Conservation (phyloP, 2,797 vertebrate species). For the Helostoma temminkii region DNA sequence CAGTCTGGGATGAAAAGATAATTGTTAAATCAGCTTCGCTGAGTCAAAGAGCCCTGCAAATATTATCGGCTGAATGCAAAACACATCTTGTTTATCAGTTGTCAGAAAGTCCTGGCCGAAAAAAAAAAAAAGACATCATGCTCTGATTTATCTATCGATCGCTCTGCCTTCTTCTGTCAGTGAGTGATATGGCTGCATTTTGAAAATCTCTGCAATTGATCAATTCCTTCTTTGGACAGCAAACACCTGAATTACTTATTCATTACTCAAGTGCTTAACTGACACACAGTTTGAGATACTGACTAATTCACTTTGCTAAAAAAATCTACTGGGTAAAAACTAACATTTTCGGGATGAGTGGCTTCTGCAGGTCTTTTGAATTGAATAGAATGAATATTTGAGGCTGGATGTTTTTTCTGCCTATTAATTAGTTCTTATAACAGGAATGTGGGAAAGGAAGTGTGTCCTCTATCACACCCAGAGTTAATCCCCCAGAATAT, state of each 20-base stretch:
- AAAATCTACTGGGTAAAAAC: constrained; percentile 58
- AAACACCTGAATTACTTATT: constrained; percentile 74
- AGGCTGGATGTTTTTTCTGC: constrained; percentile 57
- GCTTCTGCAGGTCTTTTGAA: constrained; percentile 62
- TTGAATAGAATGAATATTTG: constrained; percentile 61
- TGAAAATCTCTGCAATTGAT: constrained; percentile 66
- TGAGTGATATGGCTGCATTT: constrained; percentile 58
- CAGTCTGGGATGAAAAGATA: constrained; percentile 18
- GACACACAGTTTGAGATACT: constrained; percentile 64
- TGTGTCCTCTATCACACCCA: constrained; percentile 65
- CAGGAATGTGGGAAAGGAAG: constrained; percentile 66
- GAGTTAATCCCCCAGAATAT: constrained; percentile 73
- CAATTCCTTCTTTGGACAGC: constrained; percentile 50
- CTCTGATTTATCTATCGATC: constrained; percentile 61
- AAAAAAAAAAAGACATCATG: constrained; percentile 19
- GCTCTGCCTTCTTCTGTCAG: constrained; percentile 49
- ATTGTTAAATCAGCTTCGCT: constrained; percentile 47
- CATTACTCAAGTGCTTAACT: constrained; percentile 68
- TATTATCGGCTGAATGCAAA: constrained; percentile 46
- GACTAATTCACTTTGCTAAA: constrained; percentile 69
- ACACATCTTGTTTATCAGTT: constrained; percentile 54
- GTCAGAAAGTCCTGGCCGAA: constrained; percentile 47
- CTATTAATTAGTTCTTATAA: constrained; percentile 75
- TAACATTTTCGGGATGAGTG: constrained; percentile 70
- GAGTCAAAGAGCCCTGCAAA: constrained; percentile 16